Conservation (phyloP, 2,797 vertebrate species). For the Notamacropus eugenii region DNA sequence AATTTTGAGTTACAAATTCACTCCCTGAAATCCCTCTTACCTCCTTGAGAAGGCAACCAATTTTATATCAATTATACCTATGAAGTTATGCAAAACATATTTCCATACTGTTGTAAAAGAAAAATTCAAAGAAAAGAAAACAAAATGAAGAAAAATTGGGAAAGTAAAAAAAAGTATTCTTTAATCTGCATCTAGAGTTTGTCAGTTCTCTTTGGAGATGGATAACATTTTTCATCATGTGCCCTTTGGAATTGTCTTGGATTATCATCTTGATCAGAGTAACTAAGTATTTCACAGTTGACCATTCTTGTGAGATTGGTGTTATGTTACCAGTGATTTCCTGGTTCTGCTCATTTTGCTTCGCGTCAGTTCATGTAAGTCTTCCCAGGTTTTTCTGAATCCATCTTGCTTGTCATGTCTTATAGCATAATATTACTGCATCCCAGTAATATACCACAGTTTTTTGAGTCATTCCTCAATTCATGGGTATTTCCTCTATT, state of each 20-base stretch:
- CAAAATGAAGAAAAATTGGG: not conserved
- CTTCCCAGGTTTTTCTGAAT: not conserved
- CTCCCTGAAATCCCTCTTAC: not conserved
- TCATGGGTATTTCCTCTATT: not conserved
- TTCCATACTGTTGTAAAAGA: not conserved
- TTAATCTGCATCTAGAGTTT: not conserved
- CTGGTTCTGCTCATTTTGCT: not conserved
- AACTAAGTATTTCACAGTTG: not conserved
- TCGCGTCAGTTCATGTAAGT: not conserved
- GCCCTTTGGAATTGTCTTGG: not conserved
- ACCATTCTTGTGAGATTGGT: not conserved
- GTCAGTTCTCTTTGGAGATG: not conserved
- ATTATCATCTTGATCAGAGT: not conserved
- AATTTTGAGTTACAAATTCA: not conserved
- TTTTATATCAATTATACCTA: not conserved
- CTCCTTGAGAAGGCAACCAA: not conserved
- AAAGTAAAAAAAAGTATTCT: not conserved
- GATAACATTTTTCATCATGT: not conserved
- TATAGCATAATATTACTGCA: not conserved
- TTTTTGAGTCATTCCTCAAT: not conserved
- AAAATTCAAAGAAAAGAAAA: not conserved
- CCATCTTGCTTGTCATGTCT: not conserved
- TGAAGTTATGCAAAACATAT: not conserved
- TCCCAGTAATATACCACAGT: not conserved
- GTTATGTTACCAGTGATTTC: not conserved